Percentiles rank a stretch among this genome's conserved stretches.
Conservation (phyloP, 1,140 invertebrate species). For the Brachionus paranguensis region DNA sequence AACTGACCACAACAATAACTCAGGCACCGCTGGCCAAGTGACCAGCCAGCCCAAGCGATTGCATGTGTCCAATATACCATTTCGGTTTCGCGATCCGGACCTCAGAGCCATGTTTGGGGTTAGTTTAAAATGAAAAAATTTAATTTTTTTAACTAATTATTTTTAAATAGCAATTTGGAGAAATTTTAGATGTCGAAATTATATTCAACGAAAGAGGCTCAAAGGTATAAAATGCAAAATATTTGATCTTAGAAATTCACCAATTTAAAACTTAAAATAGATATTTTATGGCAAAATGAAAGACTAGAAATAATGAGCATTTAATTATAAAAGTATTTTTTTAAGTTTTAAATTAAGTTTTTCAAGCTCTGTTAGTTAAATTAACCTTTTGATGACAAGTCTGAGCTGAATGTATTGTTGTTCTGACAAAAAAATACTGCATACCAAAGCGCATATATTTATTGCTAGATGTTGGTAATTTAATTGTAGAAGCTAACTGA, state of each 20-base stretch:
- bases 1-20: background rate
- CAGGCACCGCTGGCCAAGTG: background rate
- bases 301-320: background rate
- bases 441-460: background rate
- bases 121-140: conserved; percentile 47
- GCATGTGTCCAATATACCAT: conserved; percentile 93
- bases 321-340: background rate
- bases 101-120: conserved; percentile 94
- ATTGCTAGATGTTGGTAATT: background rate
- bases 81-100: conserved; percentile 94
- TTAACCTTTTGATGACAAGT: conserved; percentile 9
- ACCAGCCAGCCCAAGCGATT: conserved; percentile 53
- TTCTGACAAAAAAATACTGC: background rate
- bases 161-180: conserved; percentile 85
- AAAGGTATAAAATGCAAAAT: conserved; percentile 71
- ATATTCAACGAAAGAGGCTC: conserved; percentile 99
- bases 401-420: conserved; percentile 15
- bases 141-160: conserved; percentile 42
- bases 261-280: background rate
- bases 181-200: conserved; percentile 97
- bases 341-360: background rate
- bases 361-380: conserved; percentile 12
- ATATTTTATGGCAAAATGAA: conserved; percentile 19
- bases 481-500: background rate
- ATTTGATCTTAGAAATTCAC: background rate